Percentiles rank a stretch among this genome's conserved stretches.
These are phyloP conservation scores for Syndactyla subalaris DNA, from an alignment of 2,797 vertebrate species.

Conservation along the genomic window DNA sequence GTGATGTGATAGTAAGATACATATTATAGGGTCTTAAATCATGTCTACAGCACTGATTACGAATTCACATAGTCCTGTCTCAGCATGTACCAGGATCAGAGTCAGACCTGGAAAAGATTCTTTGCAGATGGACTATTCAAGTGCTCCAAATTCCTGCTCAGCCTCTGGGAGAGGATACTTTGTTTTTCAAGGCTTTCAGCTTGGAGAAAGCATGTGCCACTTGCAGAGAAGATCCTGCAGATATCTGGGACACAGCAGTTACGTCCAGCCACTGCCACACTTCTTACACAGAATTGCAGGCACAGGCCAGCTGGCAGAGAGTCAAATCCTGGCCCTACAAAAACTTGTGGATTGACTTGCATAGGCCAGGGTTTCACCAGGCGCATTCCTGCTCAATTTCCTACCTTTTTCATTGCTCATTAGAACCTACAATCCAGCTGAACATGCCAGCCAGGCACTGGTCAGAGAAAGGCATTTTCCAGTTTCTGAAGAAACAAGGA, in stretches of 20 bases:
- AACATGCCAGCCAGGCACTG: background rate
- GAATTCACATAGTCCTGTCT: background rate
- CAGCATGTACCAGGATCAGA: slow-evolving; percentile 18
- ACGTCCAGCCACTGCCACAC: background rate
- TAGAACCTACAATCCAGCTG: background rate
- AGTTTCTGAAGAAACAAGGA: background rate
- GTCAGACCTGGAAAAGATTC: slow-evolving; percentile 28
- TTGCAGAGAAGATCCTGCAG: background rate
- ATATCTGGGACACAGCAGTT: background rate
- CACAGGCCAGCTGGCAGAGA: background rate
- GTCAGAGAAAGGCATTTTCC: background rate
- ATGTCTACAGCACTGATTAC: slow-evolving; percentile 34
- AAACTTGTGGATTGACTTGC: background rate
- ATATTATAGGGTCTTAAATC: slow-evolving; percentile 52
- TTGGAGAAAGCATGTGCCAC: background rate
- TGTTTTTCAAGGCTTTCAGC: background rate
- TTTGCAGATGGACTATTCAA: background rate
- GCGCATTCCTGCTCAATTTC: background rate
- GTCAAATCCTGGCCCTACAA: background rate
- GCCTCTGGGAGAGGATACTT: background rate
- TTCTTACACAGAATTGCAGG: background rate
- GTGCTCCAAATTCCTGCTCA: slow-evolving; percentile 38
- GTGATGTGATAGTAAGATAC: slow-evolving; percentile 61
- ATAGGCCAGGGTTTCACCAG: background rate
- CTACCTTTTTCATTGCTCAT: background rate